Percentiles rank a stretch among this genome's conserved stretches.
Conservation (phyloP, 2,113 vertebrate genomes). For the Rostratula benghalensis region DNA sequence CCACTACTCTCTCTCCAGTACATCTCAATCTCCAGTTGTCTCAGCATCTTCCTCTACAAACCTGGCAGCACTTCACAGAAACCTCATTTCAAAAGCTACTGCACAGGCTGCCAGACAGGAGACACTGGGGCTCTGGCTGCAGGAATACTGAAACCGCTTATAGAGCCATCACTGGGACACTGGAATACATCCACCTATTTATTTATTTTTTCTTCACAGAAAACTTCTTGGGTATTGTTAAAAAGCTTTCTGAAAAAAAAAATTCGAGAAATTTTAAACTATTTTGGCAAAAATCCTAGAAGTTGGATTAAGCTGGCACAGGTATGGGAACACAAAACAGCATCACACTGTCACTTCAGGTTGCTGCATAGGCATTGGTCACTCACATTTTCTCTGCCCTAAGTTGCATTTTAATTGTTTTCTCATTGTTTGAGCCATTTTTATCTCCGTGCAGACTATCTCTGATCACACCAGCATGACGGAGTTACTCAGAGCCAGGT, state of each 20-base stretch:
- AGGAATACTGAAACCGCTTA: not conserved
- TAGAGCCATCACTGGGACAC: not conserved
- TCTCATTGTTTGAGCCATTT: not conserved
- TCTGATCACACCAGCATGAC: not conserved
- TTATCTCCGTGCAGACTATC: not conserved
- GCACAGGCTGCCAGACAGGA: not conserved
- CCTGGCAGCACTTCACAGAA: not conserved
- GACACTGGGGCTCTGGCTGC: not conserved
- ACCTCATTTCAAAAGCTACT: not conserved
- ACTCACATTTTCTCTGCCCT: not conserved
- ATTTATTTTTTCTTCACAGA: not conserved
- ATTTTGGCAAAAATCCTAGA: not conserved
- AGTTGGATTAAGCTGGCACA: not conserved
- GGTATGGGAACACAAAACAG: accelerated
- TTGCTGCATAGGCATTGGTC: not conserved
- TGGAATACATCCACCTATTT: not conserved
- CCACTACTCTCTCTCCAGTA: not conserved
- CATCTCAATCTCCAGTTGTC: not conserved
- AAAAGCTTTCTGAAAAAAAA: not conserved
- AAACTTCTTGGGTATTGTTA: not conserved
- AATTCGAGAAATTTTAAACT: not conserved
- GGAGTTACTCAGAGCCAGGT: not conserved
- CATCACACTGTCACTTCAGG: not conserved
- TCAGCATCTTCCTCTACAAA: not conserved
- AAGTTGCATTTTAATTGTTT: not conserved